These are phyloP conservation scores for Caenorhabditis doughertyi DNA, from an alignment of 2,888 invertebrate species.

Conservation along the genomic window DNA sequence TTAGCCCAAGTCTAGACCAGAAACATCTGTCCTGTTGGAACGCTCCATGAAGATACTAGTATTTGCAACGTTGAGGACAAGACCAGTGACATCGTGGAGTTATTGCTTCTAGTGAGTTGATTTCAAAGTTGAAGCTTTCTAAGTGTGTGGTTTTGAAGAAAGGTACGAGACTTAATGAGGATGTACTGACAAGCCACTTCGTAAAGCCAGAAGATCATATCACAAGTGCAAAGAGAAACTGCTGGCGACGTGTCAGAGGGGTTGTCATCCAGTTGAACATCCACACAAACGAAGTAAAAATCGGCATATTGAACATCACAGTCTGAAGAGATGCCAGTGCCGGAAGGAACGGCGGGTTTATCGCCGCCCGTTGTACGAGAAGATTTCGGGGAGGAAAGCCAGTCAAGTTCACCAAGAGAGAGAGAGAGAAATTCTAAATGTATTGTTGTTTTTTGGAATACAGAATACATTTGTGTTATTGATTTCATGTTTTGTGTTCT, in stretches of 20 bases:
- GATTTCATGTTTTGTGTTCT: conserved; percentile 13
- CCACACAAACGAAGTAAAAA: conserved; percentile 99
- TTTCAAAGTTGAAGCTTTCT: not conserved
- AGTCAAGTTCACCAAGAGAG: conserved; percentile 81
- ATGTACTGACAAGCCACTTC: conserved; percentile 98
- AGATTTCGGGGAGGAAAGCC: conserved; percentile 89
- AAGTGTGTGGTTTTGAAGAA: conserved; percentile 83
- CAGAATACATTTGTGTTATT: conserved; percentile 69
- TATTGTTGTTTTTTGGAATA: conserved; percentile 66
- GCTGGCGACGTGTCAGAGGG: conserved; percentile 97
- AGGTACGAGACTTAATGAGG: conserved; percentile 99
- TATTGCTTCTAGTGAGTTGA: conserved; percentile 89
- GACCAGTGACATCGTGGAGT: conserved; percentile 98
- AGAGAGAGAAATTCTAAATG: conserved; percentile 80
- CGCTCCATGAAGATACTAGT: conserved; percentile 99
- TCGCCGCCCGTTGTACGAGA: conserved; percentile 99
- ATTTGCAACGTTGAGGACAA: conserved; percentile 99
- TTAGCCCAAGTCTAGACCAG: conserved; percentile 89
- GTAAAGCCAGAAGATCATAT: conserved; percentile 99
- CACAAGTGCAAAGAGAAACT: conserved; percentile 99
- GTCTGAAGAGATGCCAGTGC: conserved; percentile 98
- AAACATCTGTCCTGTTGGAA: conserved; percentile 97
- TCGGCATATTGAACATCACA: conserved; percentile 99
- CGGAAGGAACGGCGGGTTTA: conserved; percentile 99
- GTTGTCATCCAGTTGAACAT: conserved; percentile 99